phyloP scores from a whole-genome alignment of 1,140 invertebrate genomes.

The Philopotamus ludificatus region DNA sequence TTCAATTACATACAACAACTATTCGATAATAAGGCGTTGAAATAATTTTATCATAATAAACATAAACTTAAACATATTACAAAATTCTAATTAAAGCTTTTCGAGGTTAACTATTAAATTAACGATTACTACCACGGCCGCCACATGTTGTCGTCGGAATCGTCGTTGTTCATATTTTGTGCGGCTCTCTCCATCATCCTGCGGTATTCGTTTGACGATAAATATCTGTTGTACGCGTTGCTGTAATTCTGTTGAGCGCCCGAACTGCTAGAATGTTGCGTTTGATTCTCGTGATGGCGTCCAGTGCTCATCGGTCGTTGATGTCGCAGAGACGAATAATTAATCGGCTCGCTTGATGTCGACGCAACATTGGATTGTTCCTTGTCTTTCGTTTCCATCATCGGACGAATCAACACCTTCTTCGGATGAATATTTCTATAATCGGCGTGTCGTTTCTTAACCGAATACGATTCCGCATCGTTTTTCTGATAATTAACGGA shows the following conservation, averaged over 20 bases:
- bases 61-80: not conserved
- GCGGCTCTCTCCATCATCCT: too few relatives aligned
- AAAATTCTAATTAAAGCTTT: conserved; percentile 28
- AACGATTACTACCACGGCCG: conserved; percentile 32
- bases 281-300: not conserved
- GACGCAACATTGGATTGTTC: not conserved
- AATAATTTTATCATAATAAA: not conserved
- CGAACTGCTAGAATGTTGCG: not conserved
- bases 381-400: conserved; percentile 8
- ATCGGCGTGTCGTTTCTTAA: conserved; percentile 23
- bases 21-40: conserved; percentile 3
- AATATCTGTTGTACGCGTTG: not conserved
- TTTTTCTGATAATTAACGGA: not conserved
- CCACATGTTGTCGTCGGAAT: conserved; percentile 34
- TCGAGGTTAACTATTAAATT: conserved; percentile 12
- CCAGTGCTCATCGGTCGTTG: not conserved
- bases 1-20: not conserved
- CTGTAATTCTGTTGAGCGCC: not conserved
- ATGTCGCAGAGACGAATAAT: conserved; percentile 6
- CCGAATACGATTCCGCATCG: not conserved
- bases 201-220: not conserved
- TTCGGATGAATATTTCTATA: conserved; percentile 40
- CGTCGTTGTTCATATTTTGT: conserved; percentile 9
- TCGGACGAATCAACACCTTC: conserved; percentile 33
- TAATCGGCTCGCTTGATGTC: not conserved